A percentile compares a stretch with the other conserved stretches of the same genome.
Conservation (phyloP, 2,888 invertebrate species). For the Yponomeuta cagnagella region DNA sequence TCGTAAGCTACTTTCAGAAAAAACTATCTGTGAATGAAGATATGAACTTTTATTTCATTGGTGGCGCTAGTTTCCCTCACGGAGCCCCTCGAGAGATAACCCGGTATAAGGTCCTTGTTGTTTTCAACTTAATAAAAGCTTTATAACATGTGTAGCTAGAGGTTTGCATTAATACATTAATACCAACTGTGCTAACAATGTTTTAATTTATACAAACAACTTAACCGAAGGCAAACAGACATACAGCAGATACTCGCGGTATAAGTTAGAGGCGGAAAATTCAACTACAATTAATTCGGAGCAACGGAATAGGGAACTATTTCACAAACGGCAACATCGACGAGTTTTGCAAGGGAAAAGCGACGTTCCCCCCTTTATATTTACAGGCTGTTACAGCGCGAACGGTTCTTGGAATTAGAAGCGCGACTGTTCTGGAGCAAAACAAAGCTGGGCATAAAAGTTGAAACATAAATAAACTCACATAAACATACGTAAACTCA, state of each 20-base stretch:
- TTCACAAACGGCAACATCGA: not conserved
- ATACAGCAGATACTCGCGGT: not conserved
- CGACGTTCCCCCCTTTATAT: not conserved
- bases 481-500: too few relatives aligned
- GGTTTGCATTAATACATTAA: not conserved
- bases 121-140: not conserved
- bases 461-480: too few relatives aligned
- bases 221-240: not conserved
- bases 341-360: not conserved
- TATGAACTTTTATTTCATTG: too few relatives aligned
- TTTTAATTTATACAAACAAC: slow-evolving; percentile 3
- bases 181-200: slow-evolving; percentile 1
- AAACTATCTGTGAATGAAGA: too few relatives aligned
- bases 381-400: not conserved
- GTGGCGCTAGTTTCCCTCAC: too few relatives aligned
- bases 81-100: too few relatives aligned
- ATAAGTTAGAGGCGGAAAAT: slow-evolving; percentile 3
- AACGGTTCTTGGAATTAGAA: not conserved
- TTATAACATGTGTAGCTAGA: not conserved
- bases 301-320: not conserved
- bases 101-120: not conserved
- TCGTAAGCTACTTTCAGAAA: too few relatives aligned
- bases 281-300: slow-evolving; percentile 1
- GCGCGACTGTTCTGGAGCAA: not conserved
- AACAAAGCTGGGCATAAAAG: too few relatives aligned